A percentile compares a stretch with the other conserved stretches of the same genome.
phyloP scores from a whole-genome alignment of 2,113 vertebrate species.

The Gavia stellata region DNA sequence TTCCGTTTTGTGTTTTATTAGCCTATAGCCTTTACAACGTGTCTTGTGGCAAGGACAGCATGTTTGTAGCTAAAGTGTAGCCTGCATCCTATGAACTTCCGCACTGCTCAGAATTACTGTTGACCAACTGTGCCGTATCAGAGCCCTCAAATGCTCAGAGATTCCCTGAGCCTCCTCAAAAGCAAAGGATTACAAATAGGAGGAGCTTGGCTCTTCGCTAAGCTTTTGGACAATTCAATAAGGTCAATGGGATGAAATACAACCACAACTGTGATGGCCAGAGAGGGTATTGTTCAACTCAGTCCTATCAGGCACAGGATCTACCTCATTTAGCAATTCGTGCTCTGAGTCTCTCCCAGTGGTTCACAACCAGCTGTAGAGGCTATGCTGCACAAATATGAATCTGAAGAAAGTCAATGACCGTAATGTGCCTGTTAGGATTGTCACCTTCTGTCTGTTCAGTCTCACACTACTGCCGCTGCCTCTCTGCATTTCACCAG shows the following conservation, averaged over 20 bases:
- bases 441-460: background rate
- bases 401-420: background rate
- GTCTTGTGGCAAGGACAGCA: background rate
- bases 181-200: background rate
- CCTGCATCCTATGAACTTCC: background rate
- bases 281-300: background rate
- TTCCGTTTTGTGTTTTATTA: background rate
- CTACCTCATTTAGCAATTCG: background rate
- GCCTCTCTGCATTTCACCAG: background rate
- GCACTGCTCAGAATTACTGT: background rate
- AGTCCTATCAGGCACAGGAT: background rate
- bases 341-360: background rate
- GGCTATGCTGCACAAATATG: background rate
- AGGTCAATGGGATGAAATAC: background rate
- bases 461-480: background rate
- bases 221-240: background rate
- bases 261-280: background rate
- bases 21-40: rapidly evolving
- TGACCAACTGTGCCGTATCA: background rate
- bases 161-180: background rate
- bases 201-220: background rate
- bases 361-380: background rate
- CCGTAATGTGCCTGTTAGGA: background rate
- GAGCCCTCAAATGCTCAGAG: background rate
- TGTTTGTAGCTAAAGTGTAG: background rate